Percentiles rank a stretch among this genome's conserved stretches.
phyloP scores from a whole-genome alignment of 2,797 vertebrate species.

The Hafferia zeledoni region DNA sequence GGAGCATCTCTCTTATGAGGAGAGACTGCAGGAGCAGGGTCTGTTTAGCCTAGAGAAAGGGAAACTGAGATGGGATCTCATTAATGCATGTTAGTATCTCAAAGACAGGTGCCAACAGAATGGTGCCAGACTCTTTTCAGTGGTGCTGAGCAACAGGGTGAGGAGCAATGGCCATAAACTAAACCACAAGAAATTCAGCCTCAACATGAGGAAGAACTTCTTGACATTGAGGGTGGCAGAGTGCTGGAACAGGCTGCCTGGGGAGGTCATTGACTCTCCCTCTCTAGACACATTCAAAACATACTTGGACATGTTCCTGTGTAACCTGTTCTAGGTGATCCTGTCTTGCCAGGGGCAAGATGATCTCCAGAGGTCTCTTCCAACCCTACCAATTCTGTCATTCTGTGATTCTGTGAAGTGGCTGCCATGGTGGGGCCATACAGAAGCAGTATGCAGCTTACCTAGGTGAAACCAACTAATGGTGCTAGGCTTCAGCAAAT shows the following conservation, averaged over 20 bases:
- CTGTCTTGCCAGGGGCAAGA: not conserved
- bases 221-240: not conserved
- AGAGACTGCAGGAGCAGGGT: not conserved
- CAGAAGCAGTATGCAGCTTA: not conserved
- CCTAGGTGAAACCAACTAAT: not conserved
- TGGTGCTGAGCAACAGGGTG: not conserved
- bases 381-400: not conserved
- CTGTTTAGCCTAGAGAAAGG: not conserved
- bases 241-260: not conserved
- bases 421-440: not conserved
- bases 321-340: not conserved
- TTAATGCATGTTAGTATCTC: not conserved
- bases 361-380: not conserved
- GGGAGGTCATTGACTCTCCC: fast-evolving
- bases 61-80: not conserved
- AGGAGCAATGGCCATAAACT: not conserved
- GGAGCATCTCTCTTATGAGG: not conserved
- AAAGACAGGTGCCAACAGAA: not conserved
- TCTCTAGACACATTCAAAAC: not conserved
- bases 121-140: not conserved
- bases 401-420: not conserved
- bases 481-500: not conserved
- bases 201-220: not conserved
- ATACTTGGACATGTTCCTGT: not conserved
- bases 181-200: not conserved